Evolutionary conservation across 2,797 vertebrate genomes (phyloP).

Genomic region (Sebastes ruberrimus): DNA sequence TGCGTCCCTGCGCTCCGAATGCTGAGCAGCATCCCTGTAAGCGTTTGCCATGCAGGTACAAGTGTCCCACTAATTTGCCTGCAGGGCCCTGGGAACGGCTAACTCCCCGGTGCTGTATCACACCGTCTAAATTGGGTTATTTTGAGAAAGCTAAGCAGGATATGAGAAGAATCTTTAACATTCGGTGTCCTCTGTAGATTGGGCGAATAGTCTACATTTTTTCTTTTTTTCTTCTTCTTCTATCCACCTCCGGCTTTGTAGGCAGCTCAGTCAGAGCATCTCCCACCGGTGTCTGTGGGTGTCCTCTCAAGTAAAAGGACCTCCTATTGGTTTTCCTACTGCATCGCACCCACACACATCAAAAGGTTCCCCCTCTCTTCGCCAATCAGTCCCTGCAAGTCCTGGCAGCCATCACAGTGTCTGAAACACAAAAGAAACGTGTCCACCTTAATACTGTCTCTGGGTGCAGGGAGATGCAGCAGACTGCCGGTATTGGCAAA

Average conservation of each 20-base stretch:
- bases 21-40: slow-evolving; percentile 25
- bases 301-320: slow-evolving; percentile 66
- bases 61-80: slow-evolving; percentile 63
- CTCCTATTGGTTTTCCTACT: slow-evolving; percentile 55
- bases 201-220: slow-evolving; percentile 39
- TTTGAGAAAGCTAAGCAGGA: slow-evolving; percentile 40
- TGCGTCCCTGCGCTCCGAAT: slow-evolving; percentile 30
- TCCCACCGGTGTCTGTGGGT: slow-evolving; percentile 70
- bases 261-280: slow-evolving; percentile 62
- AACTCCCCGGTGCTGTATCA: slow-evolving; percentile 33
- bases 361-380: slow-evolving; percentile 51
- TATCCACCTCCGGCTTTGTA: slow-evolving; percentile 58
- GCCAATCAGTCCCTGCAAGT: slow-evolving; percentile 53
- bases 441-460: slow-evolving; percentile 65
- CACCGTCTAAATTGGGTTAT: slow-evolving; percentile 52
- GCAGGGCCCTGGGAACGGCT: slow-evolving; percentile 24
- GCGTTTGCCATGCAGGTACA: slow-evolving; percentile 44
- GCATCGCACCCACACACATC: slow-evolving; percentile 62
- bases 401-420: slow-evolving; percentile 62
- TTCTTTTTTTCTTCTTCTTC: background rate
- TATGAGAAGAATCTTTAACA: slow-evolving; percentile 38
- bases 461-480: slow-evolving; percentile 58
- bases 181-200: slow-evolving; percentile 29
- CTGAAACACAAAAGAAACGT: slow-evolving; percentile 63
- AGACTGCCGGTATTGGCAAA: slow-evolving; percentile 50